Evolutionary conservation across 2,888 invertebrate species (phyloP).

Genomic region (Digitonthophagus gazella): DNA sequence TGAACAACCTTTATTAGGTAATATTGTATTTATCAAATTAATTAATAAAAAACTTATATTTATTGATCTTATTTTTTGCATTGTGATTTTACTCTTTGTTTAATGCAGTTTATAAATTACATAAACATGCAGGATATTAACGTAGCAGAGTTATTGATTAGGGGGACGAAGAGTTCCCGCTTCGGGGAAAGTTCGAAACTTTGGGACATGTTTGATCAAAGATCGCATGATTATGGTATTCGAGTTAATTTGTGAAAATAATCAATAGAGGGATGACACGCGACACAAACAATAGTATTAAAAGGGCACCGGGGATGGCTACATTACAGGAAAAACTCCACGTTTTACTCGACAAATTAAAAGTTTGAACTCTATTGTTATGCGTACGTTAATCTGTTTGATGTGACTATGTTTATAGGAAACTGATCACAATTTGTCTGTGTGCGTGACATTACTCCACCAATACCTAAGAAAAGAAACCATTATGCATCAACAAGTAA

Average conservation of each 20-base stretch:
- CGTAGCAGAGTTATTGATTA: not conserved
- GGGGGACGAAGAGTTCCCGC: not conserved
- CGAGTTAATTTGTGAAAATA: slow-evolving; percentile 34
- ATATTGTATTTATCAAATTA: not conserved
- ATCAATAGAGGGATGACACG: slow-evolving; percentile 39
- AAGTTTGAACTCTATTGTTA: slow-evolving; percentile 29
- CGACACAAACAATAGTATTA: slow-evolving; percentile 30
- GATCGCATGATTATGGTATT: slow-evolving; percentile 32
- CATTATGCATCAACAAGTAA: slow-evolving; percentile 23
- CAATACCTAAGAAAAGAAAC: slow-evolving; percentile 31
- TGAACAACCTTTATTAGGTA: too few relatives aligned
- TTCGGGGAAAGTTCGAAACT: slow-evolving; percentile 9
- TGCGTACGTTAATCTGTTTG: slow-evolving; percentile 7
- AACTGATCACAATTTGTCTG: slow-evolving; percentile 36
- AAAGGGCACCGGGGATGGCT: slow-evolving; percentile 28
- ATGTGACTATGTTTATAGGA: slow-evolving; percentile 29
- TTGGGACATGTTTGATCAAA: slow-evolving; percentile 27
- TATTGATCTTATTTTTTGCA: not conserved
- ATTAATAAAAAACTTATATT: not conserved
- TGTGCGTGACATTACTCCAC: slow-evolving; percentile 36
- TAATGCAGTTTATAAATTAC: too few relatives aligned
- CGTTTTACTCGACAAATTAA: slow-evolving; percentile 36
- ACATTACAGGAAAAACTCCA: slow-evolving; percentile 34
- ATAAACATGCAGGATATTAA: not conserved
- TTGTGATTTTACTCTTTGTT: too few relatives aligned